Evolutionary conservation across 1,140 invertebrate genomes (phyloP).

Genomic region (Drosophila ambigua): DNA sequence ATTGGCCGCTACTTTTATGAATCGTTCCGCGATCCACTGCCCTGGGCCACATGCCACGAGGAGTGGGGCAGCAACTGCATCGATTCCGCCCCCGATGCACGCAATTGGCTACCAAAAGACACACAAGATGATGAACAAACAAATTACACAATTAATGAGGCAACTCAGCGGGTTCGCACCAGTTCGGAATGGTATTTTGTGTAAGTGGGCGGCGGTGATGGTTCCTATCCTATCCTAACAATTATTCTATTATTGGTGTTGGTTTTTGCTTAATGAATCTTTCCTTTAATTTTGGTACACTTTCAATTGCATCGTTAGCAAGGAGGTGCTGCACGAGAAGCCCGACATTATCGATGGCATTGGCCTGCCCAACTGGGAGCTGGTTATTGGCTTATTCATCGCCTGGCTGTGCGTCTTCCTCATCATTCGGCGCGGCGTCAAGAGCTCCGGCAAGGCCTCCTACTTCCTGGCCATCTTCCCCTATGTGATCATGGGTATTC

Average conservation of each 20-base stretch:
- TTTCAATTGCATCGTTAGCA: constrained; percentile 83
- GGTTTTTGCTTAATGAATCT: background rate
- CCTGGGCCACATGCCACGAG: constrained; percentile 87
- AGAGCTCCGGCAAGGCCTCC: constrained; percentile 90
- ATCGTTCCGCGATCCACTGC: constrained; percentile 86
- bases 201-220: constrained; percentile 82
- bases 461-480: constrained; percentile 95
- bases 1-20: constrained; percentile 88
- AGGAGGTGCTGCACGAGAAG: constrained; percentile 88
- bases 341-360: constrained; percentile 89
- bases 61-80: constrained; percentile 85
- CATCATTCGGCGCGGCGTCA: constrained; percentile 90
- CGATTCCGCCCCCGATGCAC: constrained; percentile 53
- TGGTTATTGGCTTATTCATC: constrained; percentile 90
- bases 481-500: constrained; percentile 91
- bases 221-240: background rate
- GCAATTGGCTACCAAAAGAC: constrained; percentile 21
- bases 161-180: constrained; percentile 73
- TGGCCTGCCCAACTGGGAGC: constrained; percentile 89
- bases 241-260: constrained; percentile 16
- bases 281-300: background rate
- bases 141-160: constrained; percentile 22
- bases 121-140: constrained; percentile 11
- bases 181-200: constrained; percentile 87
- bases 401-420: constrained; percentile 92